Base-by-base conservation (phyloP, 2,888 invertebrate species). In the Tetranychus piercei region DNA sequence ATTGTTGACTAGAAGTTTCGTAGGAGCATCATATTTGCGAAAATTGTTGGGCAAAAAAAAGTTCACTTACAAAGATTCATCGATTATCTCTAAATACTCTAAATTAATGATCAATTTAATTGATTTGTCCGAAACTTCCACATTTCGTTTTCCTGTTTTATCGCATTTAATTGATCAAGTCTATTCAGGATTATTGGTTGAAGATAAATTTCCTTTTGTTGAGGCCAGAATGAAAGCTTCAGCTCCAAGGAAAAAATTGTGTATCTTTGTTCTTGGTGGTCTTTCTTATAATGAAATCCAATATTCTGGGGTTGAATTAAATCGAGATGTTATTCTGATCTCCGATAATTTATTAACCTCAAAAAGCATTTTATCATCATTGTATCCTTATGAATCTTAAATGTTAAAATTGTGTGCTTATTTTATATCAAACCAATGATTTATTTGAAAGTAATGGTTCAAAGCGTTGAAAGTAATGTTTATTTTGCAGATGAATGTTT, bases 231-330 rank as follows among this genome's bases (percentile, higher is more conserved):
- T 20, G n/a, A 44, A 15, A 20, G 18, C 15, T 7, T 11, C 71
- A 5, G 4, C 43, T n/a, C 20, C 23, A 34, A 15, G 71, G 44
- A 23, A 23, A n/a, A 71, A 71, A 71, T n/a, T 71, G 45, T 44
- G 20, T 1, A 71, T 71, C 34, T 71, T 71, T 45, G 34, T 71
- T 11, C 45, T 71, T 1, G 71, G 71, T 44, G 71, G 71, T 20
- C 18, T 71, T n/a, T 71, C 71, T 15, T 71, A 71, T 11, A 71
- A 45, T 71, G 71, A 71, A 43, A n/a, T 71, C 9, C 71, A 71
- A 7, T 11, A 34, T 6, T 20, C 43, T 5, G 71, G 71, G 3
- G 20, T 23, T 23, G 3, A 20, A 22, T 11, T 11, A 7, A 23
- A 18, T 69, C 69, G 22, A 6, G 69, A 69, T 20, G 55, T 55